These are phyloP conservation scores for Patiria miniata DNA, from an alignment of 35 echinoderm and acorn worm species.

Conservation along the genomic window DNA sequence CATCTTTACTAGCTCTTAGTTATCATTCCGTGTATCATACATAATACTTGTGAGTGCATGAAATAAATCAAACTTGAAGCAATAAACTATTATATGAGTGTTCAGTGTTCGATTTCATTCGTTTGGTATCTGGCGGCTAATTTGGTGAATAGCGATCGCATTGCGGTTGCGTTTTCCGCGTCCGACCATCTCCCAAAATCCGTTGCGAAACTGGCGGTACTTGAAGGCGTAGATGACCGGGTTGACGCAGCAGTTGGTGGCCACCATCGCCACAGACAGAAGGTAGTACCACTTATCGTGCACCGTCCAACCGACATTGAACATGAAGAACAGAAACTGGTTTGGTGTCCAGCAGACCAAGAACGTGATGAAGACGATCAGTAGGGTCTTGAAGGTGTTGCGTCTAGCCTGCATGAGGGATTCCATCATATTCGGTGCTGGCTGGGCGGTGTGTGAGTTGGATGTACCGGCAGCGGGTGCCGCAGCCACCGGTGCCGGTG, in stretches of 20 bases:
- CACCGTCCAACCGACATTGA: conserved; percentile 48
- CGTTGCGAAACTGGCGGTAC: conserved; percentile 64
- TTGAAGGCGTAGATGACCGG: conserved; percentile 87
- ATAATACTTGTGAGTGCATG: too few relatives aligned
- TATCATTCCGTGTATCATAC: too few relatives aligned
- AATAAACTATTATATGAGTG: too few relatives aligned
- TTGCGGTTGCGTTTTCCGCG: neutral
- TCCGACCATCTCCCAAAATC: conserved; percentile 25
- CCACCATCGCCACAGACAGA: conserved; percentile 58
- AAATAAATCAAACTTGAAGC: too few relatives aligned
- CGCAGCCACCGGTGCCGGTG: neutral
- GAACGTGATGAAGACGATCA: conserved; percentile 63
- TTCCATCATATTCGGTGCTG: neutral
- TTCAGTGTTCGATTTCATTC: too few relatives aligned
- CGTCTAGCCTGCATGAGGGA: conserved; percentile 26
- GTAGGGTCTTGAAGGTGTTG: conserved; percentile 58
- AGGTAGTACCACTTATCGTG: conserved; percentile 45
- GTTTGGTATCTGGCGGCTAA: too few relatives aligned
- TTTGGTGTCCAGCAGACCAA: conserved; percentile 92
- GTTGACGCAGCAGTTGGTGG: conserved; percentile 70
- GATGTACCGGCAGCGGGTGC: too few relatives aligned
- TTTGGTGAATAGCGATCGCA: too few relatives aligned
- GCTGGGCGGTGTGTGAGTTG: too few relatives aligned
- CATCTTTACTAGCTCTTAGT: too few relatives aligned
- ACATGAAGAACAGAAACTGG: conserved; percentile 68